Conservation (phyloP, 2,888 invertebrate species). For the Eupithecia centaureata region DNA sequence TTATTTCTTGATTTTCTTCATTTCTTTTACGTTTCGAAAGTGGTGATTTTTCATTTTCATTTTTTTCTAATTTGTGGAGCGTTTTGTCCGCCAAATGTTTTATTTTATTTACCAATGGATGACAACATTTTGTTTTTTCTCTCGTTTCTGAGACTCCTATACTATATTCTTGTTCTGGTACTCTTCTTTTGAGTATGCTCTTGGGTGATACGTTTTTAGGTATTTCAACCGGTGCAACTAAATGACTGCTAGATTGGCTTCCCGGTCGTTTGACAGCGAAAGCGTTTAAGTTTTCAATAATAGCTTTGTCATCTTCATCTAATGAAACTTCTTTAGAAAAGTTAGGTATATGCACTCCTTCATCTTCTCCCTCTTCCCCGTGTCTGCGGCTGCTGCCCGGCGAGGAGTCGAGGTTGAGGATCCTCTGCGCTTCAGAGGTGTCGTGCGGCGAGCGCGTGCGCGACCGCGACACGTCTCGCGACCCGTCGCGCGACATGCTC, state of each 20-base stretch:
- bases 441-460: slow-evolving; percentile 74
- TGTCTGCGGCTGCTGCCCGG: slow-evolving; percentile 80
- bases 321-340: slow-evolving; percentile 78
- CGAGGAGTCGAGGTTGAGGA: slow-evolving; percentile 77
- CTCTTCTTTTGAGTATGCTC: slow-evolving; percentile 81
- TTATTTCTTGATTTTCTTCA: slow-evolving; percentile 84
- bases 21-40: slow-evolving; percentile 75
- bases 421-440: slow-evolving; percentile 68
- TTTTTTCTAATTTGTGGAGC: slow-evolving; percentile 79
- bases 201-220: slow-evolving; percentile 78
- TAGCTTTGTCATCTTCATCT: slow-evolving; percentile 77
- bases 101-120: slow-evolving; percentile 86
- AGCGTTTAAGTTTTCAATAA: slow-evolving; percentile 53
- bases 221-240: slow-evolving; percentile 64
- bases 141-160: slow-evolving; percentile 75
- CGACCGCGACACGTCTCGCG: slow-evolving; percentile 74
- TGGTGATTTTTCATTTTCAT: slow-evolving; percentile 73
- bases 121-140: slow-evolving; percentile 83
- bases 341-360: slow-evolving; percentile 77
- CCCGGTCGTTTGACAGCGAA: slow-evolving; percentile 64
- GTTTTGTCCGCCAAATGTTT: slow-evolving; percentile 86
- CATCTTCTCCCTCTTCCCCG: slow-evolving; percentile 76
- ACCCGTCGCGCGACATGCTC: slow-evolving; percentile 79
- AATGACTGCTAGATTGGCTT: slow-evolving; percentile 58
- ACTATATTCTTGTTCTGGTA: slow-evolving; percentile 70